Conservation (phyloP, 2,888 invertebrate species). For the Cephalotes varians region DNA sequence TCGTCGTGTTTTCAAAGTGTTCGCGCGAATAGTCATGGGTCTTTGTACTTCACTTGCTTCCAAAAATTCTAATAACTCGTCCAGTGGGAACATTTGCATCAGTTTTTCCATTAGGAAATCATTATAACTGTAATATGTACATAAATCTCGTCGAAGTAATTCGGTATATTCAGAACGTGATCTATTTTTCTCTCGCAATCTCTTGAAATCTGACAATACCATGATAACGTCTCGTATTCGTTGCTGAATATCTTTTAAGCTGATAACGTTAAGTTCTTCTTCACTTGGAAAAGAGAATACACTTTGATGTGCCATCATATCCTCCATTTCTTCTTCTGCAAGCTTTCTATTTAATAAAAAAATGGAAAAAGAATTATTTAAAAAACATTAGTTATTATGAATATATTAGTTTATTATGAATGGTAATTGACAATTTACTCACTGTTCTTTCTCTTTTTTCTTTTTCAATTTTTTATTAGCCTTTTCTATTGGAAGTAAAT, state of each 20-base stretch:
- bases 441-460: constrained; percentile 90
- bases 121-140: constrained; percentile 98
- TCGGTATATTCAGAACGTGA: constrained; percentile 93
- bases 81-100: constrained; percentile 95
- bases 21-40: constrained; percentile 98
- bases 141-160: constrained; percentile 93
- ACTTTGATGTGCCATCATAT: constrained; percentile 92
- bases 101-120: constrained; percentile 97
- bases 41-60: constrained; percentile 98
- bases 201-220: constrained; percentile 93
- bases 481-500: constrained; percentile 95
- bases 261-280: constrained; percentile 90
- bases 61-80: constrained; percentile 96
- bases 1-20: constrained; percentile 96
- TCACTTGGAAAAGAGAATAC: constrained; percentile 93
- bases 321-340: constrained; percentile 93
- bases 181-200: constrained; percentile 88
- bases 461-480: constrained; percentile 92
- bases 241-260: constrained; percentile 94
- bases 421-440: constrained; percentile 65
- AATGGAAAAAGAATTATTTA: constrained; percentile 17
- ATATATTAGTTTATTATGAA: too few relatives aligned
- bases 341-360: constrained; percentile 86
- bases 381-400: constrained; percentile 2
- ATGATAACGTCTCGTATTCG: constrained; percentile 94